Conservation (phyloP, 2,113 vertebrate genomes). For the Tragelaphus imberbis region DNA sequence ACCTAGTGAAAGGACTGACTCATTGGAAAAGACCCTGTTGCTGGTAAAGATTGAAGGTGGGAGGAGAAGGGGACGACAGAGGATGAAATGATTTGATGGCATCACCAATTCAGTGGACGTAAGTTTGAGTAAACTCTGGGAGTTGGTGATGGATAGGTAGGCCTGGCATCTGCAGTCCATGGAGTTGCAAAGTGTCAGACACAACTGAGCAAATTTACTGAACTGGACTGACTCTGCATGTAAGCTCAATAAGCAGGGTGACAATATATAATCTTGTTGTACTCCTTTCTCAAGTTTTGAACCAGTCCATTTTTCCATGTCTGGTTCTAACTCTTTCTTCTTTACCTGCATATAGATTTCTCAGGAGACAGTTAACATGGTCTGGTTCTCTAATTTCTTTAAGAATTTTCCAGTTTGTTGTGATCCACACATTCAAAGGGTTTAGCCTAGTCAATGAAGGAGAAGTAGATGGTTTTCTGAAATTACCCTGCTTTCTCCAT, state of each 20-base stretch:
- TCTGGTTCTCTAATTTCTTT: background rate
- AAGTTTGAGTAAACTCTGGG: background rate
- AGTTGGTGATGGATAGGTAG: background rate
- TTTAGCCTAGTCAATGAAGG: background rate
- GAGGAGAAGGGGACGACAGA: background rate
- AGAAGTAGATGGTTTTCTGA: background rate
- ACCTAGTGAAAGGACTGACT: background rate
- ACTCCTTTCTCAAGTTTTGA: background rate
- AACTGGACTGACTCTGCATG: background rate
- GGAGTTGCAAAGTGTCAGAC: background rate
- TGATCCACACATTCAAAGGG: background rate
- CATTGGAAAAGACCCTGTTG: background rate
- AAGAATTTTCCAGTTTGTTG: background rate
- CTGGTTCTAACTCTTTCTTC: background rate
- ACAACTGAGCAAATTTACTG: background rate
- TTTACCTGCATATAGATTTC: background rate
- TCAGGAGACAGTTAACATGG: background rate
- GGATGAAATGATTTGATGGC: background rate
- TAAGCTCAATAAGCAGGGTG: background rate
- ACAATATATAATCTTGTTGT: background rate
- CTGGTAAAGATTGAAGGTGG: background rate
- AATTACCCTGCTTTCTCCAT: background rate
- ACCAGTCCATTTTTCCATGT: background rate
- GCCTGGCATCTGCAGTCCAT: background rate
- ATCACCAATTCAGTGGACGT: background rate